Evolutionary conservation across 2,797 vertebrate species (phyloP).

Genomic region (Notolabrus celidotus): DNA sequence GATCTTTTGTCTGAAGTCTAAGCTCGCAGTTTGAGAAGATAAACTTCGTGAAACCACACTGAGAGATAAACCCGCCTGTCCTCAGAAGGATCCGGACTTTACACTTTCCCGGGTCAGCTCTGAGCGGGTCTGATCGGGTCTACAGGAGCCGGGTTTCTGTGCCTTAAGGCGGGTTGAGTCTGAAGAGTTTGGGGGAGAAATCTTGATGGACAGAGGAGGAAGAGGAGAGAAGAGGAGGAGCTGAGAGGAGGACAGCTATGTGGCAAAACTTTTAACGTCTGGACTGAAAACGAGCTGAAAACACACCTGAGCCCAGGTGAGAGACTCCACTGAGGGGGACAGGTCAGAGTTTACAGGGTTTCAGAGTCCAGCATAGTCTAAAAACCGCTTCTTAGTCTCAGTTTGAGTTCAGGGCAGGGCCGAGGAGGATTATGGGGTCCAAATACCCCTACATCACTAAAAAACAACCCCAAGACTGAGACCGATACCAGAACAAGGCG

Average conservation of each 20-base stretch:
- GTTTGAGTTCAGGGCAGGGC: constrained; percentile 4
- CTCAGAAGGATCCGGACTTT: neutral
- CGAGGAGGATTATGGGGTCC: neutral
- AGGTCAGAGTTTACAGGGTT: no score
- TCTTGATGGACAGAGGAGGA: constrained; percentile 23
- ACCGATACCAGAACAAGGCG: no score
- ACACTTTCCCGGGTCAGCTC: neutral
- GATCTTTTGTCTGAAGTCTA: constrained; percentile 33
- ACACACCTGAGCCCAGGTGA: no score
- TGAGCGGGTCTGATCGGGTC: neutral
- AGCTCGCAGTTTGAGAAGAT: no score
- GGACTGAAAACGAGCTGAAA: neutral
- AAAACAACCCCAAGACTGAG: neutral
- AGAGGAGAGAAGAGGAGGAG: constrained; percentile 35
- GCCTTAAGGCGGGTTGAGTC: neutral
- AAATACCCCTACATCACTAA: no score
- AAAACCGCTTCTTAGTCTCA: no score
- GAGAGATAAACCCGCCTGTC: neutral
- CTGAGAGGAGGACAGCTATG: constrained; percentile 36
- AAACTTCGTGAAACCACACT: no score
- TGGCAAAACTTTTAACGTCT: constrained; percentile 31
- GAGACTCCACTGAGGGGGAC: no score
- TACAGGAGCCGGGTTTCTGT: neutral
- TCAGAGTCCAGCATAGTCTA: no score
- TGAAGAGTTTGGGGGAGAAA: neutral